Evolutionary conservation across 2,797 vertebrate genomes (phyloP).

Genomic region (Heterohyrax brucei): DNA sequence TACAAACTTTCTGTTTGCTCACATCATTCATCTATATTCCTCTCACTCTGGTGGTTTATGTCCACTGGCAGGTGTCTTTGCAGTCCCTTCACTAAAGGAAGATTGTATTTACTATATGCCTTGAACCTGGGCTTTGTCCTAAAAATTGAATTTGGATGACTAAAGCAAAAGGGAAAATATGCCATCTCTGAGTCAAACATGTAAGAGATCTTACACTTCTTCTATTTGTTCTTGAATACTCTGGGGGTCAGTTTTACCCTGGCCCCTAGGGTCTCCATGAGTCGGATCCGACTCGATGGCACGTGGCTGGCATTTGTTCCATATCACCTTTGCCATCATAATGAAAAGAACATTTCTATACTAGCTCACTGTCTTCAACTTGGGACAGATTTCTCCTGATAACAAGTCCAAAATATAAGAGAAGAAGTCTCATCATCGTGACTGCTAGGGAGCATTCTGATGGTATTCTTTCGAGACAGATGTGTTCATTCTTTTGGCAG

Average conservation of each 20-base stretch:
- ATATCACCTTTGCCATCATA: not conserved
- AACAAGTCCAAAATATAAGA: too few relatives aligned
- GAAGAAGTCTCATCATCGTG: too few relatives aligned
- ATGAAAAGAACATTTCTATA: not conserved
- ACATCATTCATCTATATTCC: accelerated
- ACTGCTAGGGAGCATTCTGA: too few relatives aligned
- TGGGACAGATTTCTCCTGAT: too few relatives aligned
- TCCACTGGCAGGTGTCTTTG: not conserved
- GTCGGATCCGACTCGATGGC: too few relatives aligned
- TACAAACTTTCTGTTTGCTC: not conserved
- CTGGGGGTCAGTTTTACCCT: too few relatives aligned
- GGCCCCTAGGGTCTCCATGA: too few relatives aligned
- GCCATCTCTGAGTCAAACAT: not conserved
- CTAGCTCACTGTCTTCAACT: too few relatives aligned
- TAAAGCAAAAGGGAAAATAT: not conserved
- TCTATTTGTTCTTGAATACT: not conserved
- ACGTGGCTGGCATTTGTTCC: not conserved
- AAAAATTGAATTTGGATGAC: not conserved
- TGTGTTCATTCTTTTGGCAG: too few relatives aligned
- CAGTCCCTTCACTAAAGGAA: not conserved
- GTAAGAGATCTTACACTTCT: not conserved
- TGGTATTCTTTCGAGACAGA: too few relatives aligned
- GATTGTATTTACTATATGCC: accelerated
- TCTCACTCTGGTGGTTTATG: not conserved
- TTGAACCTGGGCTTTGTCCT: not conserved